Evolutionary conservation across 2,113 vertebrate species (phyloP).

Genomic region (Mormoops blainvillei): DNA sequence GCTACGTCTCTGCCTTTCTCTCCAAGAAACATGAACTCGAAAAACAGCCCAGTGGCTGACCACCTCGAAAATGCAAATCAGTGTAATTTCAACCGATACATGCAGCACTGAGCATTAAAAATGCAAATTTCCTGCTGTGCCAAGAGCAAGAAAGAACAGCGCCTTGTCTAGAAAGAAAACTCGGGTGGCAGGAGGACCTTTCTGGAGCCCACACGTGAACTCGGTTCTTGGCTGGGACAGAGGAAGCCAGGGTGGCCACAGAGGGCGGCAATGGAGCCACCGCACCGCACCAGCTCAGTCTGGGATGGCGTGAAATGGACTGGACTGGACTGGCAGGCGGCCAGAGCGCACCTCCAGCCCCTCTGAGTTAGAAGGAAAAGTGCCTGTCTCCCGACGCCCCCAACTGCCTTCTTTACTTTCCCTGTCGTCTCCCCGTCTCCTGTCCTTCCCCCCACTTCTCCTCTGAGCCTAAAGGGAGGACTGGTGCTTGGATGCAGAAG

Average conservation of each 20-base stretch:
- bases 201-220: background rate
- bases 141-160: background rate
- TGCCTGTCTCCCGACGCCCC: fast-evolving
- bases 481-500: fast-evolving
- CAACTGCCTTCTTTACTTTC: fast-evolving
- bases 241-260: background rate
- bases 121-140: background rate
- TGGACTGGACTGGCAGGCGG: background rate
- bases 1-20: background rate
- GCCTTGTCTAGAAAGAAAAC: background rate
- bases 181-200: fast-evolving
- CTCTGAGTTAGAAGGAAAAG: background rate
- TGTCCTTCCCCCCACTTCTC: background rate
- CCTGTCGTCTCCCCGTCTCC: fast-evolving
- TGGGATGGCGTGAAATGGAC: fast-evolving
- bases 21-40: background rate
- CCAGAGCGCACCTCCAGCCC: fast-evolving
- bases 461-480: background rate
- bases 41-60: background rate
- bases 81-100: background rate
- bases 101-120: background rate
- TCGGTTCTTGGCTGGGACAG: fast-evolving
- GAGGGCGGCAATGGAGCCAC: fast-evolving
- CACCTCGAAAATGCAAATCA: background rate
- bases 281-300: fast-evolving